phyloP scores from a whole-genome alignment of 2,113 vertebrate genomes.

The Eubucco bourcierii region DNA sequence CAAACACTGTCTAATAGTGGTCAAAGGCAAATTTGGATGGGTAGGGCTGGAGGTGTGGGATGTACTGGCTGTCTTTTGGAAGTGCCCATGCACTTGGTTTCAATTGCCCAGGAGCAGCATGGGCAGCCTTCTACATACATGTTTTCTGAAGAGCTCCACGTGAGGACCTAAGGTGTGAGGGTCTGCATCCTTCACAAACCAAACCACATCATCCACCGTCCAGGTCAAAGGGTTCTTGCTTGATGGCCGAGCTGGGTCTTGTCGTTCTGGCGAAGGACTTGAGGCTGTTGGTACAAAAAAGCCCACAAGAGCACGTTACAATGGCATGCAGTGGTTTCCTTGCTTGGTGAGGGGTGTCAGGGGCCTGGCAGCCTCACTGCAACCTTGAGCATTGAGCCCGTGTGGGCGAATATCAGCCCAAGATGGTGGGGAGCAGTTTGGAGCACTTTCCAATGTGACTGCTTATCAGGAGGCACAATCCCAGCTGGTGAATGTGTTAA shows the following conservation, averaged over 20 bases:
- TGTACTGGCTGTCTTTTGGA: not conserved
- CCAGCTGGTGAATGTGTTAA: slow-evolving; percentile 9
- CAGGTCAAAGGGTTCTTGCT: slow-evolving; percentile 90
- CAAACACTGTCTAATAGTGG: not conserved
- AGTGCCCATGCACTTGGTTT: not conserved
- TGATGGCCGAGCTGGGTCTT: slow-evolving; percentile 75
- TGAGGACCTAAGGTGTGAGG: slow-evolving; percentile 94
- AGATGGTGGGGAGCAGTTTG: not conserved
- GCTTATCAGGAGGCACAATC: not conserved
- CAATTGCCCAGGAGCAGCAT: not conserved
- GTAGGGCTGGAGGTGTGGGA: accelerated
- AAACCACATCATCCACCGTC: slow-evolving; percentile 92
- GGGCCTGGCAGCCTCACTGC: not conserved
- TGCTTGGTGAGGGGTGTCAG: not conserved
- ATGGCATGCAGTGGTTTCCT: not conserved
- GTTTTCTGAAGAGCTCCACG: slow-evolving; percentile 93
- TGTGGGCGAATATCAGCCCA: not conserved
- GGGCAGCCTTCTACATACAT: slow-evolving; percentile 76
- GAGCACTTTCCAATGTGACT: not conserved
- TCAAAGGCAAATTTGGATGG: not conserved
- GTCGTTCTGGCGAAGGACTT: slow-evolving; percentile 80
- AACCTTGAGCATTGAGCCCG: accelerated
- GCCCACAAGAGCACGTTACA: not conserved
- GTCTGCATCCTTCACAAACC: slow-evolving; percentile 95
- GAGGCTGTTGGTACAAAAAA: slow-evolving; percentile 74